Evolutionary conservation across 2,113 vertebrate species (phyloP).

Genomic region (Fukomys damarensis): DNA sequence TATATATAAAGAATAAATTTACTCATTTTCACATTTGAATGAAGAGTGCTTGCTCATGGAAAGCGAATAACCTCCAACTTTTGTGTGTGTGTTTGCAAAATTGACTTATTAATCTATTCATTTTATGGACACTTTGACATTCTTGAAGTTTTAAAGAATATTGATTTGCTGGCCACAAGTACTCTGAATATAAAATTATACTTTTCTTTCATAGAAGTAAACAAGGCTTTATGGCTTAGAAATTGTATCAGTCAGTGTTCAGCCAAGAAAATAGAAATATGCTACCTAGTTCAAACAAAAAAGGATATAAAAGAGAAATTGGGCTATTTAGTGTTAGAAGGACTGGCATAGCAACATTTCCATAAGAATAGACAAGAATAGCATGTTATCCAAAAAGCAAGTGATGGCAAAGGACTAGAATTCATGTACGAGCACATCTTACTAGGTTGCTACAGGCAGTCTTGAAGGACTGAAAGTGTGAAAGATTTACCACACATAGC

Average conservation of each 20-base stretch:
- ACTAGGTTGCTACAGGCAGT: background rate
- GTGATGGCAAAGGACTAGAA: background rate
- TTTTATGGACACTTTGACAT: background rate
- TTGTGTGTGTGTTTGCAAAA: background rate
- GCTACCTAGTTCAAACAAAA: background rate
- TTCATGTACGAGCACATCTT: background rate
- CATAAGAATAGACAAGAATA: background rate
- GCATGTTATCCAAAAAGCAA: background rate
- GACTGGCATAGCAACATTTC: background rate
- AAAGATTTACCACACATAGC: background rate
- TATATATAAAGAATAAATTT: background rate
- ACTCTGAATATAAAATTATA: background rate
- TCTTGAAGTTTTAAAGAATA: background rate
- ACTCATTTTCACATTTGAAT: background rate
- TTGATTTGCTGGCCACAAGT: background rate
- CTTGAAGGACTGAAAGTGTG: background rate
- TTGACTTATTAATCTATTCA: background rate
- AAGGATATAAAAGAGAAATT: background rate
- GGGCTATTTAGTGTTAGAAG: background rate
- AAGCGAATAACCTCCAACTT: background rate
- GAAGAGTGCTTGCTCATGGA: background rate
- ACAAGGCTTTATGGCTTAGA: conserved; percentile 26
- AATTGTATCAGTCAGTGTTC: background rate
- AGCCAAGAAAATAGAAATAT: conserved; percentile 25
- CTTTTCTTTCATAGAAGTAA: conserved; percentile 12